phyloP scores from a whole-genome alignment of 2,113 vertebrate genomes.

The Tetraodon nigroviridis region DNA sequence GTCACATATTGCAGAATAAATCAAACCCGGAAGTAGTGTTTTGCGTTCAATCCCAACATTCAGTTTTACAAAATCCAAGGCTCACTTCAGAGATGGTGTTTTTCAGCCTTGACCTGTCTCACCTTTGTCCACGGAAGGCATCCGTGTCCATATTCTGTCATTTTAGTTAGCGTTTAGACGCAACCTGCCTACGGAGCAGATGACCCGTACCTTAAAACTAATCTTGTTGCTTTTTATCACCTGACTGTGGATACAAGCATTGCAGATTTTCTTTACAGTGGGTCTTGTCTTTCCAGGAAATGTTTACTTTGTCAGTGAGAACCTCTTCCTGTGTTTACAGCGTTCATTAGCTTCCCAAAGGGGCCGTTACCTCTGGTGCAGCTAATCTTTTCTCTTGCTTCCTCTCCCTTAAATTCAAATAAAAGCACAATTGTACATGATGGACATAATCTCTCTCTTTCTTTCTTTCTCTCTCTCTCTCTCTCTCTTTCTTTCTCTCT shows the following conservation, averaged over 20 bases:
- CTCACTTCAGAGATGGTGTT: no score
- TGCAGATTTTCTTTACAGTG: conserved; percentile 11
- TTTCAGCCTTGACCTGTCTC: no score
- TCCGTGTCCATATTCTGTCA: neutral
- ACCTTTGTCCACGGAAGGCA: no score
- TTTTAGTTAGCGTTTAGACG: neutral
- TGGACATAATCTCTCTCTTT: conserved; percentile 1
- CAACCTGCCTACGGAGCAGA: no score
- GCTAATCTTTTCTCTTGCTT: conserved; percentile 18
- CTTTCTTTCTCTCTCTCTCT: neutral
- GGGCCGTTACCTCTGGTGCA: conserved; percentile 30
- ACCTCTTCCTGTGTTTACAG: conserved; percentile 58
- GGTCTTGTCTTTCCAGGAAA: conserved; percentile 43
- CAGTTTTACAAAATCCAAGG: no score
- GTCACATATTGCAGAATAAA: conserved; percentile 6
- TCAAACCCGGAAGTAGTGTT: conserved; percentile 19
- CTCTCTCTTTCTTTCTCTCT: no score
- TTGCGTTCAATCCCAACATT: conserved; percentile 8
- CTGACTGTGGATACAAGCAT: conserved; percentile 16
- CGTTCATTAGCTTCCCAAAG: conserved; percentile 47
- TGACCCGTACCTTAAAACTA: no score
- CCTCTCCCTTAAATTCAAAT: conserved; percentile 18
- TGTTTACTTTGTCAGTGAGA: conserved; percentile 62
- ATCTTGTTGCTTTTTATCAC: conserved; percentile 5
- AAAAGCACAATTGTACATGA: conserved; percentile 17